phyloP scores from a whole-genome alignment of 1,140 invertebrate species.

The Lepidotrigona ventralis region DNA sequence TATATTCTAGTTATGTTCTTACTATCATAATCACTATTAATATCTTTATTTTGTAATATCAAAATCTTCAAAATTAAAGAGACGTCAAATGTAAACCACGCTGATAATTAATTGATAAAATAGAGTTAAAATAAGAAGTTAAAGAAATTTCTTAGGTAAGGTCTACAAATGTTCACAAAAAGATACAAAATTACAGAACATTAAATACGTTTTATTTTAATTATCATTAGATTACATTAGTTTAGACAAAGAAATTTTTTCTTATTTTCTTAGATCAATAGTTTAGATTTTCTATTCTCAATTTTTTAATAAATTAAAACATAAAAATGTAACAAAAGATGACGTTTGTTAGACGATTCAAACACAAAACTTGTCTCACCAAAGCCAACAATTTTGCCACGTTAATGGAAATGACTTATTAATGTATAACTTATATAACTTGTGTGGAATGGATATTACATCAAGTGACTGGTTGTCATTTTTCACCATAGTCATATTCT shows the following conservation, averaged over 20 bases:
- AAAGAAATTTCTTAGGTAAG: background rate
- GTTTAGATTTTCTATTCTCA: constrained; percentile 13
- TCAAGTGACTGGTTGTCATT: constrained; percentile 60
- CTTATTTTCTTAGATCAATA: background rate
- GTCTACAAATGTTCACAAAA: background rate
- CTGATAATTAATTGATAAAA: constrained; percentile 44
- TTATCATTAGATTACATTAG: constrained; percentile 8
- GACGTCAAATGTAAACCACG: constrained; percentile 65
- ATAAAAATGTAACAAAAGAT: background rate
- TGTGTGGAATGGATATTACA: constrained; percentile 62
- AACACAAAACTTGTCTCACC: constrained; percentile 45
- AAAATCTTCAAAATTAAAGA: constrained; percentile 14
- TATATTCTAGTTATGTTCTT: constrained; percentile 30
- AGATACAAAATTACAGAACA: background rate
- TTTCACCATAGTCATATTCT: constrained; percentile 54
- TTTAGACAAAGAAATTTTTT: background rate
- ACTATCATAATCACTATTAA: constrained; percentile 9
- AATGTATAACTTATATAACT: constrained; percentile 59
- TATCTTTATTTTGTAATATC: background rate
- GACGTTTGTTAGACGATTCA: constrained; percentile 8
- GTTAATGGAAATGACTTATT: constrained; percentile 52
- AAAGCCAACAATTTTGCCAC: constrained; percentile 44
- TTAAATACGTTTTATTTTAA: background rate
- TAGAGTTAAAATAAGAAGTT: background rate
- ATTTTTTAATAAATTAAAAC: constrained; percentile 2